phyloP scores from a whole-genome alignment of 2,797 vertebrate genomes.

The Pangasius sanitwongsei region DNA sequence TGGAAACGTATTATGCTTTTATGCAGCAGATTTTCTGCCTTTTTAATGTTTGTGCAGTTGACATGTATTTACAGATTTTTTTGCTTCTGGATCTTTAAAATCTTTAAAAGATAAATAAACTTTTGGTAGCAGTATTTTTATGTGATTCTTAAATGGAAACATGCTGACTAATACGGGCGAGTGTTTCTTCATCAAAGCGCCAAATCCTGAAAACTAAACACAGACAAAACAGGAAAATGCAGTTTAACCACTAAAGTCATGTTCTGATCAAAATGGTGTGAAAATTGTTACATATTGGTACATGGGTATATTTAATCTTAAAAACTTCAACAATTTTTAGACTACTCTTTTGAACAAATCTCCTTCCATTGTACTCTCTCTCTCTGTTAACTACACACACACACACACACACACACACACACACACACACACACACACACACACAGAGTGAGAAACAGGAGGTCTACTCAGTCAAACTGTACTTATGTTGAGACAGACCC shows the following conservation, averaged over 20 bases:
- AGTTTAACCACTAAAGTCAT: too few species aligned
- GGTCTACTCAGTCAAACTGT: conserved; percentile 63
- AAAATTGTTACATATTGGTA: not conserved
- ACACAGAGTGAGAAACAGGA: conserved; percentile 55
- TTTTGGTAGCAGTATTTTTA: not conserved
- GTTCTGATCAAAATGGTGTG: not conserved
- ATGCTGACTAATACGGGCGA: not conserved
- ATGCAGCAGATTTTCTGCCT: too few species aligned
- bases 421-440: conserved; percentile 24
- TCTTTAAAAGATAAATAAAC: not conserved
- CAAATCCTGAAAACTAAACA: not conserved
- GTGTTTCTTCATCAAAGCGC: not conserved
- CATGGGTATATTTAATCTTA: not conserved
- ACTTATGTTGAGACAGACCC: conserved; percentile 57
- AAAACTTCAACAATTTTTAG: not conserved
- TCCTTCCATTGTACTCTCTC: not conserved
- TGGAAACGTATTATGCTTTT: not conserved
- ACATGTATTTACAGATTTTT: too few species aligned
- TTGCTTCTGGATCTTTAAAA: not conserved
- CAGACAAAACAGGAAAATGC: not conserved
- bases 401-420: not conserved
- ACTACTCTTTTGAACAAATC: not conserved
- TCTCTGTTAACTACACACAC: not conserved
- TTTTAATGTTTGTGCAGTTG: not conserved
- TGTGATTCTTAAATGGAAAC: not conserved